Percentiles rank a stretch among this genome's conserved stretches.
phyloP scores from a whole-genome alignment of 35 echinoderm and acorn worm genomes.

The Patiria miniata region DNA sequence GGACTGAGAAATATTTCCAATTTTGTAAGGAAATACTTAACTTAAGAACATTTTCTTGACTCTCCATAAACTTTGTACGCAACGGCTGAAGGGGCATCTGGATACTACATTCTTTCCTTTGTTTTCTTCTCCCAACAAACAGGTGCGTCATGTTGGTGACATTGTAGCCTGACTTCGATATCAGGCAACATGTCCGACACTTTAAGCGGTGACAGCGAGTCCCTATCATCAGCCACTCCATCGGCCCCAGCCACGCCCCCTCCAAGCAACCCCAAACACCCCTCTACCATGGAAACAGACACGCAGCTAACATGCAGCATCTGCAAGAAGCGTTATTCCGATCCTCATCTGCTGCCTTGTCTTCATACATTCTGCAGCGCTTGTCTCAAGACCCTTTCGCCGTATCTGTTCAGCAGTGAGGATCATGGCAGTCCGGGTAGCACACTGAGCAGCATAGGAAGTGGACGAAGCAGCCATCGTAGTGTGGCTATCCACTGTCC shows the following conservation, averaged over 20 bases:
- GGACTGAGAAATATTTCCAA: too few relatives aligned
- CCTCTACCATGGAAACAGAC: neutral
- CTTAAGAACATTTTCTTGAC: too few relatives aligned
- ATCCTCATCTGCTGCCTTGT: slow-evolving; percentile 91
- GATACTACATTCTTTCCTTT: too few relatives aligned
- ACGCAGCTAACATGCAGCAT: slow-evolving; percentile 52
- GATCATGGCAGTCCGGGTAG: slow-evolving; percentile 46
- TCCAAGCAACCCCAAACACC: neutral
- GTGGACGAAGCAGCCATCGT: slow-evolving; percentile 32
- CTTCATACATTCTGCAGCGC: slow-evolving; percentile 82
- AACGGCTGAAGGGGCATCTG: too few relatives aligned
- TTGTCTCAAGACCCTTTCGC: slow-evolving; percentile 71
- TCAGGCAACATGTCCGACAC: slow-evolving; percentile 19
- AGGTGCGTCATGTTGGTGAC: too few relatives aligned
- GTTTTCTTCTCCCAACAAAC: too few relatives aligned
- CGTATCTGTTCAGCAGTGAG: slow-evolving; percentile 59
- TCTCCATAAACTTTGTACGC: too few relatives aligned
- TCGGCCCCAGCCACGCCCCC: neutral
- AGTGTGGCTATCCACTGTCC: slow-evolving; percentile 70
- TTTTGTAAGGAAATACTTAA: too few relatives aligned
- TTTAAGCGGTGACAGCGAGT: neutral
- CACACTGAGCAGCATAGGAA: slow-evolving; percentile 54
- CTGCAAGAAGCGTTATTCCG: slow-evolving; percentile 77
- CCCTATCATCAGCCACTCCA: neutral
- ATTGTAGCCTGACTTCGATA: neutral